A percentile compares a stretch with the other conserved stretches of the same genome.
Evolutionary conservation across 2,888 invertebrate species (phyloP).

Genomic region (Meiosimyza decipiens): DNA sequence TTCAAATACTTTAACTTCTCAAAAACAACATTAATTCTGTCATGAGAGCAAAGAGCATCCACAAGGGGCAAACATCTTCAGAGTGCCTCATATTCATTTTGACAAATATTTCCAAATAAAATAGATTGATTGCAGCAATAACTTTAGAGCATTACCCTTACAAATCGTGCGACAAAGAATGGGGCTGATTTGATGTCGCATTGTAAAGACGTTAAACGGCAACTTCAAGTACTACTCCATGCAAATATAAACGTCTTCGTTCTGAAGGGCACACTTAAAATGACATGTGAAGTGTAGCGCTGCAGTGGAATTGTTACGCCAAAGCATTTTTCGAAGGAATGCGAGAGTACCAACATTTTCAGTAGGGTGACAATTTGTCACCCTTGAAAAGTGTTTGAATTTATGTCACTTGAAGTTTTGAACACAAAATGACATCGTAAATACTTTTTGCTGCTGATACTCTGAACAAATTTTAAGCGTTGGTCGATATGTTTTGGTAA

Average conservation of each 20-base stretch:
- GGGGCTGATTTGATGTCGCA: neutral
- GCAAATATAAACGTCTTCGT: neutral
- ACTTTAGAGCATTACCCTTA: neutral
- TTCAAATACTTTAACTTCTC: too few species aligned
- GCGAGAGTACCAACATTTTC: neutral
- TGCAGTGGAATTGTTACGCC: neutral
- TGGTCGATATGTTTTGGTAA: too few species aligned
- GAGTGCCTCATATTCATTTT: too few species aligned
- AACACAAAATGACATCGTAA: too few species aligned
- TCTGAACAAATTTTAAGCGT: too few species aligned
- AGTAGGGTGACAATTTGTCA: constrained; percentile 7
- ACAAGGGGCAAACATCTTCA: too few species aligned
- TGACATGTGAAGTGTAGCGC: neutral
- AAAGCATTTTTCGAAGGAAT: neutral
- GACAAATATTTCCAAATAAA: constrained; percentile 20
- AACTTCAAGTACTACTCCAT: neutral
- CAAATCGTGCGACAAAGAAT: neutral
- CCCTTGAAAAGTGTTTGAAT: too few species aligned
- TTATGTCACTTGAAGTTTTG: too few species aligned
- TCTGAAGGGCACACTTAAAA: neutral
- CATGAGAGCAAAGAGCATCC: too few species aligned
- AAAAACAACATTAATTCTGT: too few species aligned
- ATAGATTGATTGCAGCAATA: constrained; percentile 23
- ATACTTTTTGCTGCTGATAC: too few species aligned
- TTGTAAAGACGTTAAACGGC: constrained; percentile 10